These are phyloP conservation scores for Hippocampus abdominalis DNA, from an alignment of 2,113 vertebrate genomes.

Conservation along the genomic window DNA sequence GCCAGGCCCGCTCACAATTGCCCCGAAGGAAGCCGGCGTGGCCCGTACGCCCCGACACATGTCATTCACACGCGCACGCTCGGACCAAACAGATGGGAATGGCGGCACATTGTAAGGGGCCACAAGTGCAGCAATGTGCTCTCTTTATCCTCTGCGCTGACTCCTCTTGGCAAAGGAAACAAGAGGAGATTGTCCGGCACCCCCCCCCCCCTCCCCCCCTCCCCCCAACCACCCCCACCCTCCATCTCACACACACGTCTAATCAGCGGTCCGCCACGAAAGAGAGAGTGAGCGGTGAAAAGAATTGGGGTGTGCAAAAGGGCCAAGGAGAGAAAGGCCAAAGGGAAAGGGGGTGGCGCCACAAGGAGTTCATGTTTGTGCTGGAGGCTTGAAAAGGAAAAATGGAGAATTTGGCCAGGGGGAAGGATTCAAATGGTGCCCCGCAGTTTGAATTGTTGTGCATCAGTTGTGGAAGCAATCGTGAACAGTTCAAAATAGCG, in stretches of 20 bases:
- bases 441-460: neutral
- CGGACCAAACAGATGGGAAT: conserved; percentile 87
- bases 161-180: conserved; percentile 81
- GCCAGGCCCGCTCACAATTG: conserved; percentile 81
- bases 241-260: conserved; percentile 26
- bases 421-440: neutral
- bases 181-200: conserved; percentile 84
- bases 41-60: conserved; percentile 91
- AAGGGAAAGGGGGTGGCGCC: conserved; percentile 76
- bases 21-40: conserved; percentile 71
- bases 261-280: conserved; percentile 36
- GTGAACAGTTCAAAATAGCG: neutral
- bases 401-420: conserved; percentile 8
- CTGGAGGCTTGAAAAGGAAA: conserved; percentile 80
- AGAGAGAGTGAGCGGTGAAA: conserved; percentile 26
- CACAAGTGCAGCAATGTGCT: conserved; percentile 83
- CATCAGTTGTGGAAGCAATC: neutral
- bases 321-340: conserved; percentile 32
- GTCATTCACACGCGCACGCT: conserved; percentile 76
- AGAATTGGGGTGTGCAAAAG: conserved; percentile 36
- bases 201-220: conserved; percentile 30
- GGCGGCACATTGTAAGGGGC: conserved; percentile 80
- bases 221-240: too few relatives aligned
- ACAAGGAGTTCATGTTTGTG: conserved; percentile 84
- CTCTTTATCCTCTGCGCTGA: conserved; percentile 83